Evolutionary conservation across 2,888 invertebrate species (phyloP).

Genomic region (Conomelus anceps): DNA sequence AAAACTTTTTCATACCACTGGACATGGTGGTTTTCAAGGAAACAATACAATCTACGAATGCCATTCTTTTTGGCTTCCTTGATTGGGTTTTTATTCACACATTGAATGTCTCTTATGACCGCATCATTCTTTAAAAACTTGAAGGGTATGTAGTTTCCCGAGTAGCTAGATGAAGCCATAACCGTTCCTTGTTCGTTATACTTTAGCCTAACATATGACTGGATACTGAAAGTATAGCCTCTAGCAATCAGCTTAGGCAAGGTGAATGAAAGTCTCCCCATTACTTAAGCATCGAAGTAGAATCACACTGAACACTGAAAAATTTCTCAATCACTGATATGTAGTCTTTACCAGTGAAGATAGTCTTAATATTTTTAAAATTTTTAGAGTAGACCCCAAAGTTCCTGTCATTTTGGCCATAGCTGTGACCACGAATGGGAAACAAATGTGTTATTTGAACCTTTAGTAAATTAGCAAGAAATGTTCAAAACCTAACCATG

Average conservation of each 20-base stretch:
- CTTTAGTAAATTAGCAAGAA: neutral
- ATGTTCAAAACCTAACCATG: conserved; percentile 2
- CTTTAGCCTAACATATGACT: neutral
- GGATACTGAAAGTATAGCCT: neutral
- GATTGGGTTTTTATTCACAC: too few relatives aligned
- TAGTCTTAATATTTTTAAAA: neutral
- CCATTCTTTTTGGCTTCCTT: too few relatives aligned
- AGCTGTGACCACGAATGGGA: neutral
- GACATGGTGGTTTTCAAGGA: too few relatives aligned
- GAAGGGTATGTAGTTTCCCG: neutral
- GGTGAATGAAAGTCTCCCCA: neutral
- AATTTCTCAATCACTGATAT: neutral
- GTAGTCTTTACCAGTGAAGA: conserved; percentile 10
- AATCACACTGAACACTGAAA: conserved; percentile 1
- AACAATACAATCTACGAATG: too few relatives aligned
- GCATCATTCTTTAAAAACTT: too few relatives aligned
- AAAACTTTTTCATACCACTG: too few relatives aligned
- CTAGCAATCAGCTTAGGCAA: neutral
- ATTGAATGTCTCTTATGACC: too few relatives aligned
- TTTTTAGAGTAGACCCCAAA: conserved; percentile 1
- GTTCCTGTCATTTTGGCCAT: conserved; percentile 6
- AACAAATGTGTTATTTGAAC: neutral
- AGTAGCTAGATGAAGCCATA: neutral
- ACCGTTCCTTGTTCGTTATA: neutral
- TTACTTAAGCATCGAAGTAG: neutral